These are phyloP conservation scores for Psophia crepitans DNA, from an alignment of 2,113 vertebrate species.

Conservation along the genomic window DNA sequence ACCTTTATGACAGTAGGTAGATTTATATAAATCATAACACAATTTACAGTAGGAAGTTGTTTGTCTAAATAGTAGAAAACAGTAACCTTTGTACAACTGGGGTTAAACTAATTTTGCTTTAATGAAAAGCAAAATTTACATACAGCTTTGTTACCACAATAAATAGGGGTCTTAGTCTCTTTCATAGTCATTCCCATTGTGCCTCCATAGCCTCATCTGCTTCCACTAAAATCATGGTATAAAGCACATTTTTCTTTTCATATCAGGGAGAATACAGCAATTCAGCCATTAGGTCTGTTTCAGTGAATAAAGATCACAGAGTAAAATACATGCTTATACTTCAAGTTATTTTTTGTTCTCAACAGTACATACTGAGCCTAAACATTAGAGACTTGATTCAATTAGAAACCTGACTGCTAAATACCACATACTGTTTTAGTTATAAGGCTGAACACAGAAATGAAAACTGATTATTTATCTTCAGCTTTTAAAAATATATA, in stretches of 20 bases:
- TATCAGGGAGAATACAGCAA: neutral
- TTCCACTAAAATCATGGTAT: neutral
- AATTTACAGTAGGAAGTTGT: constrained; percentile 57
- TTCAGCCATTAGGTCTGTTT: constrained; percentile 2
- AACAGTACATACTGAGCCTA: neutral
- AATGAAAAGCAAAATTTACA: constrained; percentile 46
- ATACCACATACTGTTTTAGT: neutral
- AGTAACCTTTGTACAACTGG: neutral
- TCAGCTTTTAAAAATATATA: neutral
- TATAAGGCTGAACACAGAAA: neutral
- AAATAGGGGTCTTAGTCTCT: neutral
- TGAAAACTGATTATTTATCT: neutral
- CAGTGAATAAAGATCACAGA: neutral
- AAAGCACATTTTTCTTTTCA: constrained; percentile 9
- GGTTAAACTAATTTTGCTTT: constrained; percentile 49
- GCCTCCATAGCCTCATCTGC: neutral
- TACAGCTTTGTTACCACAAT: neutral
- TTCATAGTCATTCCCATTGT: neutral
- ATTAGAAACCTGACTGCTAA: neutral
- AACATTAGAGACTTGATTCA: neutral
- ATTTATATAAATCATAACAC: constrained; percentile 65
- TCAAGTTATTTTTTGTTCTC: neutral
- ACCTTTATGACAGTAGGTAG: constrained; percentile 22
- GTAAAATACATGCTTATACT: neutral
- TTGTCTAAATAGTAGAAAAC: constrained; percentile 61